Evolutionary conservation across 2,888 invertebrate species (phyloP).

Genomic region (Horisme vitalbata): DNA sequence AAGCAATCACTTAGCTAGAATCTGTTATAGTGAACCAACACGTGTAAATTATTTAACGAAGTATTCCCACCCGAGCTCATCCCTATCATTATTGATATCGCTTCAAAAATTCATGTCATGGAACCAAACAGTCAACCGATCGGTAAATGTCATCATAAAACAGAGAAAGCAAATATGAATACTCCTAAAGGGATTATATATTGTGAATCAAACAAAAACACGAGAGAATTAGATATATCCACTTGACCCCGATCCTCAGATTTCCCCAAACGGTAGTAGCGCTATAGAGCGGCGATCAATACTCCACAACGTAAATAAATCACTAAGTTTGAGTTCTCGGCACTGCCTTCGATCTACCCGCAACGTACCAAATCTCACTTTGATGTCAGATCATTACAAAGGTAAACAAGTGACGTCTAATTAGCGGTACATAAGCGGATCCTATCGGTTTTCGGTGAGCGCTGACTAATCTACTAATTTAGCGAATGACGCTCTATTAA

Average conservation of each 20-base stretch:
- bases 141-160: no score
- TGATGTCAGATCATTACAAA: conserved; percentile 66
- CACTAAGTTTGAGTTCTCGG: conserved; percentile 61
- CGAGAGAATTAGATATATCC: conserved; percentile 56
- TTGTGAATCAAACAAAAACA: conserved; percentile 61
- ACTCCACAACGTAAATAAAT: conserved; percentile 73
- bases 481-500: conserved; percentile 58
- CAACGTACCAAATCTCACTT: conserved; percentile 48
- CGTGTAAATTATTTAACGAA: conserved; percentile 49
- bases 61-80: conserved; percentile 8
- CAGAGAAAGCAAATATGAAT: conserved; percentile 31
- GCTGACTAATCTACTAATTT: conserved; percentile 60
- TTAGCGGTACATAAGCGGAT: conserved; percentile 65
- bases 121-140: no score
- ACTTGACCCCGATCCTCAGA: conserved; percentile 70
- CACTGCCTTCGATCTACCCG: conserved; percentile 32
- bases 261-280: conserved; percentile 61
- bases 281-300: conserved; percentile 64
- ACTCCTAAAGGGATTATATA: conserved; percentile 51
- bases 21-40: conserved; percentile 45
- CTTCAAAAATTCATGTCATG: conserved; percentile 15
- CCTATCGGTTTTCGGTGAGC: conserved; percentile 55
- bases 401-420: conserved; percentile 66
- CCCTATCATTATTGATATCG: conserved; percentile 22
- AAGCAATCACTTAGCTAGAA: conserved; percentile 49